Evolutionary conservation across 2,888 invertebrate species (phyloP).

Genomic region (Drosophila mimetica): DNA sequence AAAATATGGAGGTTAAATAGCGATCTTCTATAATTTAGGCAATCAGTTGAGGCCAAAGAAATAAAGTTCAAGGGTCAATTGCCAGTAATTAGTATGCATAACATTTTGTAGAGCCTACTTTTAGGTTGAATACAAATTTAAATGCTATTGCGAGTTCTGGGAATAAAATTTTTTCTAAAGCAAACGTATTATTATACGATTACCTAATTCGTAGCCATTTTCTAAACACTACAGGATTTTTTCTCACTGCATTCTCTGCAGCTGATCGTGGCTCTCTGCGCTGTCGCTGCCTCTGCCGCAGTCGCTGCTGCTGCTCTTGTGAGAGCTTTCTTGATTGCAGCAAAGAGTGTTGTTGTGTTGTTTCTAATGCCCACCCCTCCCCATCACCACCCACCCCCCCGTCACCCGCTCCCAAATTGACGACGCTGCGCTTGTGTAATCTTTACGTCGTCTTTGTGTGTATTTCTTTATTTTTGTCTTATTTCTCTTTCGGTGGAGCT

Average conservation of each 20-base stretch:
- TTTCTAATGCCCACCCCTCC: conserved; percentile 59
- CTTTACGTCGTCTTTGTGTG: conserved; percentile 55
- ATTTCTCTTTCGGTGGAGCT: conserved; percentile 29
- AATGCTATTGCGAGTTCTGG: too few relatives aligned
- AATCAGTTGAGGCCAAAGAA: too few relatives aligned
- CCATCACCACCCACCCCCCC: neutral
- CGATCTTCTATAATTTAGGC: neutral
- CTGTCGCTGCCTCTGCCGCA: conserved; percentile 36
- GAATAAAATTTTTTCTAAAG: too few relatives aligned
- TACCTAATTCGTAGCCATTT: too few relatives aligned
- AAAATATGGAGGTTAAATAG: neutral
- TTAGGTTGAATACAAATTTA: too few relatives aligned
- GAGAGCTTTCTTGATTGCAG: conserved; percentile 75
- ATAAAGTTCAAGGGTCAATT: too few relatives aligned
- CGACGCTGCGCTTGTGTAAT: conserved; percentile 74
- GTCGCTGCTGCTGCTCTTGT: conserved; percentile 22
- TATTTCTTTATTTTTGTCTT: conserved; percentile 34
- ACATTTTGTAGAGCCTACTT: too few relatives aligned
- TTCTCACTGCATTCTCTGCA: conserved; percentile 49
- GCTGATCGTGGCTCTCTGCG: conserved; percentile 42
- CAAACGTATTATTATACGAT: too few relatives aligned
- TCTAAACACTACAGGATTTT: too few relatives aligned
- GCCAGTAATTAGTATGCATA: too few relatives aligned
- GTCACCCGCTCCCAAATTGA: conserved; percentile 41
- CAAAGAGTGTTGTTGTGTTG: conserved; percentile 23